Base-by-base conservation (phyloP, 2,113 vertebrate genomes). In the Cyanistes caeruleus region DNA sequence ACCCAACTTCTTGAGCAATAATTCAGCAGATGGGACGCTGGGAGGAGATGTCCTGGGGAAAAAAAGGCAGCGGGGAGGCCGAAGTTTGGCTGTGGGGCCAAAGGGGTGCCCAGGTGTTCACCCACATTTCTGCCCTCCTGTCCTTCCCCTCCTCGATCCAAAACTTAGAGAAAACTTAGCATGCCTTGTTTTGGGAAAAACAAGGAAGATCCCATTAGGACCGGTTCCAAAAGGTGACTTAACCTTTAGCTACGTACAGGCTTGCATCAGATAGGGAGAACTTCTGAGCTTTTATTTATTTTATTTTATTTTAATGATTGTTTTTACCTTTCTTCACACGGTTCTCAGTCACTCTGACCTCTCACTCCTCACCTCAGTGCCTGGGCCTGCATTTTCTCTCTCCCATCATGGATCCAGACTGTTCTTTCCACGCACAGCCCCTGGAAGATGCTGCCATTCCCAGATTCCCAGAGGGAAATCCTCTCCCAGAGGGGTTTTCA, bases 141-240 rank as follows among this genome's bases (percentile, higher is more conserved):
- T 5, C 73, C 87, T 62, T 67, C 60, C 87, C 70, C 70, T 23
- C 63, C 63, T n/a, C 3, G 0, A 23, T 28, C 79, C 81, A 53
- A 85, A 88, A 85, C 24, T n/a, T n/a, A n/a, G 92, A 74, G 75
- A 86, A 39, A 67, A 93, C 28, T 25, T 35, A 49, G 74, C 12
- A 13, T 13, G 73, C 43, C 92, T 85, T 75, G 77, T 82, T 94
- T 72, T 35, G 59, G 70, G 67, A 65, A 73, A 73, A 96, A 88
- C 90, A 73, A 49, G 82, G 18, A 22, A 8, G 2, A 27, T 75
- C 76, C 70, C 87, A 12, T 72, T 85, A 87, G 92, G 92, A 90
- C 25, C 75, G 7, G 3, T 64, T 94, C 92, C 95, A 94, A 76
- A 89, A 80, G 87, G 88, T 95, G 95, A 93, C 58, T 85, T 79